phyloP scores from a whole-genome alignment of 2,888 invertebrate species.

The Perizoma flavofasciatum region DNA sequence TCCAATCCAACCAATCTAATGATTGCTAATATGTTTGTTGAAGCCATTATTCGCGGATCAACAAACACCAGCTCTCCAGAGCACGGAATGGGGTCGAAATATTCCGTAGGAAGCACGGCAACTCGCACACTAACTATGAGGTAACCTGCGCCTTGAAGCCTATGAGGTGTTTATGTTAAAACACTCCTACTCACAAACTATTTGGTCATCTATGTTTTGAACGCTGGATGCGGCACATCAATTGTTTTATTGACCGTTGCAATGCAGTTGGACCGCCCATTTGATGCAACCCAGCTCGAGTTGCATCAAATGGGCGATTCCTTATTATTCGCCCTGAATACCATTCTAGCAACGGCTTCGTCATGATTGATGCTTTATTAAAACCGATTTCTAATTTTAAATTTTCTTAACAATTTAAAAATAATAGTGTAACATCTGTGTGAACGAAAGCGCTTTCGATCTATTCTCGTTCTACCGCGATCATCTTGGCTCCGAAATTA shows the following conservation, averaged over 20 bases:
- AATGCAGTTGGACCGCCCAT: slow-evolving; percentile 13
- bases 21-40: slow-evolving; percentile 8
- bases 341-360: slow-evolving; percentile 20
- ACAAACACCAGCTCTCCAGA: slow-evolving; percentile 23
- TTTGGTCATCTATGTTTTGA: too few species aligned
- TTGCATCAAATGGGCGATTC: too few species aligned
- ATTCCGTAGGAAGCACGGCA: slow-evolving; percentile 4
- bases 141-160: too few species aligned
- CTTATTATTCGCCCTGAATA: slow-evolving; percentile 37
- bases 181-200: too few species aligned
- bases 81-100: slow-evolving; percentile 25
- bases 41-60: slow-evolving; percentile 25
- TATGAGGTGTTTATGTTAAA: too few species aligned
- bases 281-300: slow-evolving; percentile 27
- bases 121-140: background rate
- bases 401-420: slow-evolving; percentile 7
- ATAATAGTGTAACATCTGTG: slow-evolving; percentile 7
- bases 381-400: slow-evolving; percentile 15
- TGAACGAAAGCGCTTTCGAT: slow-evolving; percentile 13
- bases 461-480: slow-evolving; percentile 26
- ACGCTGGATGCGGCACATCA: slow-evolving; percentile 34
- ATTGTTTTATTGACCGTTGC: slow-evolving; percentile 30
- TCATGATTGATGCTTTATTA: slow-evolving; percentile 23
- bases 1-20: background rate
- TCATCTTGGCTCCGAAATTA: slow-evolving; percentile 27